Percentiles rank a stretch among this genome's conserved stretches.
These are phyloP conservation scores for Elegia similella DNA, from an alignment of 2,888 invertebrate species.

Conservation along the genomic window DNA sequence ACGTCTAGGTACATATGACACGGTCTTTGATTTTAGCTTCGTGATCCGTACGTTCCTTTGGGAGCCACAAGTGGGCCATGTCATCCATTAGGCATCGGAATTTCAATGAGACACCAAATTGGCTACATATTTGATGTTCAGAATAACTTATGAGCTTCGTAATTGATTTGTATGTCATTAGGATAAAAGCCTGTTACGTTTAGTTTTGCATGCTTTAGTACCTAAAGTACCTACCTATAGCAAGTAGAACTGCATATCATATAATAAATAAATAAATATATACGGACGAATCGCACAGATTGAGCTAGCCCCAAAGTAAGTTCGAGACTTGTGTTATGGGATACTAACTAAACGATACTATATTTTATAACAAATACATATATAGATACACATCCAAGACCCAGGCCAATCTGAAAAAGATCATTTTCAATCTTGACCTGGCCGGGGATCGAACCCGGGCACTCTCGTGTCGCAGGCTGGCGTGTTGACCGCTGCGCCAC, in stretches of 20 bases:
- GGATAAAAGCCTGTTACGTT: neutral
- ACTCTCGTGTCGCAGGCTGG: too few relatives aligned
- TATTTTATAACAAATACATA: too few relatives aligned
- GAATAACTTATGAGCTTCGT: constrained; percentile 6
- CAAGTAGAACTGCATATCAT: neutral
- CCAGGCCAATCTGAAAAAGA: too few relatives aligned
- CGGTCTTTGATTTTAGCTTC: neutral
- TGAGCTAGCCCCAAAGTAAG: too few relatives aligned
- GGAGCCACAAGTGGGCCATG: constrained; percentile 5
- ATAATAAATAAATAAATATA: too few relatives aligned
- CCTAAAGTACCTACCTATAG: neutral
- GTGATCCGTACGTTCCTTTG: neutral
- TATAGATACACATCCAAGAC: too few relatives aligned
- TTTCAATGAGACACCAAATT: constrained; percentile 12
- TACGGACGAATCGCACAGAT: too few relatives aligned
- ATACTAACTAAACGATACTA: too few relatives aligned
- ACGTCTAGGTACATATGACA: neutral
- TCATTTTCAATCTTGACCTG: too few relatives aligned
- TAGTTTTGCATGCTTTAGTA: neutral
- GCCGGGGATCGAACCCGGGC: too few relatives aligned
- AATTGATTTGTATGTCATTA: constrained; percentile 12
- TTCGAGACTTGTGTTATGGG: too few relatives aligned
- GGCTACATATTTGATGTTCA: constrained; percentile 16
- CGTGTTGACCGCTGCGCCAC: too few relatives aligned
- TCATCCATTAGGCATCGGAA: constrained; percentile 13